Evolutionary conservation across 2,888 invertebrate species (phyloP).

Genomic region (Mesoligia furuncula): DNA sequence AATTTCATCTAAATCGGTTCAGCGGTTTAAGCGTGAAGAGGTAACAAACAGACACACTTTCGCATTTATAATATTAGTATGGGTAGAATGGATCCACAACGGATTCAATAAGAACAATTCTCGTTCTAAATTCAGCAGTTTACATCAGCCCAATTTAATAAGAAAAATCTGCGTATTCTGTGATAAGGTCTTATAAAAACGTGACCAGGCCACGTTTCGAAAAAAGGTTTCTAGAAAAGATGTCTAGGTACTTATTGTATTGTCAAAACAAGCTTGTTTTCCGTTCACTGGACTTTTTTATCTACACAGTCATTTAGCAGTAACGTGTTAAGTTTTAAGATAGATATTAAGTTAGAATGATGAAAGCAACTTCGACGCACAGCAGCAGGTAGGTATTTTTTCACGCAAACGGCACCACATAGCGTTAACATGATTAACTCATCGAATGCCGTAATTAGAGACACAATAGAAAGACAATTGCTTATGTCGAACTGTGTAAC

Average conservation of each 20-base stretch:
- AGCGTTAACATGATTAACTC: background rate
- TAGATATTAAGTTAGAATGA: constrained; percentile 4
- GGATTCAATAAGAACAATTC: background rate
- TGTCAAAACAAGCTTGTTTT: constrained; percentile 20
- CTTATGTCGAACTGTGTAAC: no score
- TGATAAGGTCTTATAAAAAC: constrained; percentile 25
- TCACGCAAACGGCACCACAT: background rate
- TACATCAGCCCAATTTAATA: background rate
- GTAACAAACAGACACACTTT: no score
- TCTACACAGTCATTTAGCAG: constrained; percentile 15
- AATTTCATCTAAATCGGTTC: no score
- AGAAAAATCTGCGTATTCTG: background rate
- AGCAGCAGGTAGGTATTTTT: background rate
- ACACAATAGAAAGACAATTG: no score
- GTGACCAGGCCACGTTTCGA: no score
- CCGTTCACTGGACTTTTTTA: constrained; percentile 15
- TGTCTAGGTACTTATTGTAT: background rate
- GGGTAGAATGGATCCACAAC: no score
- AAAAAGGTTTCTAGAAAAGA: constrained; percentile 9
- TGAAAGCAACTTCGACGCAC: constrained; percentile 2
- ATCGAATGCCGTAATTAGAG: no score
- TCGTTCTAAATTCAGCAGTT: constrained; percentile 5
- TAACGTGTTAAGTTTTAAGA: constrained; percentile 18
- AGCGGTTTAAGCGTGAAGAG: no score
- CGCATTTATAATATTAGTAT: no score